Base-by-base conservation (phyloP, 1,140 invertebrate species). In the Bombus fervidus region DNA sequence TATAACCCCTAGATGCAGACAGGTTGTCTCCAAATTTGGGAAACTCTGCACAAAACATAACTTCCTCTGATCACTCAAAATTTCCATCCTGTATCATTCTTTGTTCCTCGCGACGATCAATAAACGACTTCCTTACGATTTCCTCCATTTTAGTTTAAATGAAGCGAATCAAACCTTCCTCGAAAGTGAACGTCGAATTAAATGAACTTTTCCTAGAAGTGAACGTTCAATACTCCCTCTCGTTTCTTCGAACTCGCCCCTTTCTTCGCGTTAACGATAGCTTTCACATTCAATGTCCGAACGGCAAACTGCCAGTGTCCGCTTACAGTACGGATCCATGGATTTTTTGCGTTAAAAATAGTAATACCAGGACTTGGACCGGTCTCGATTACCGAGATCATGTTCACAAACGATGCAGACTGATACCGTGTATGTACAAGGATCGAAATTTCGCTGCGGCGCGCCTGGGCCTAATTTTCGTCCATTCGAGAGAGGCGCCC, bases 391-490 rank as follows among this genome's bases (percentile, higher is more conserved):
- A 72, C 66, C n/a, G n/a, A 8, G 82, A 78, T 59, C 66, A 75
- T 79, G 68, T 79, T 80, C 83, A 39, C 31, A 76, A 28, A 79
- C 15, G 37, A 9, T 22, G 66, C 22, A 37, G 47, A 13, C 18
- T 6, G 57, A 43, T n/a, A 41, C 37, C 34, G 47, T 53, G 47
- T 64, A n/a, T 47, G 79, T 9, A 34, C 4, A 18, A 37, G 28
- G 64, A 59, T 25, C 73, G 73, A 84, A 84, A 87, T 84, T 87
- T 84, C 76, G 77, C 79, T 25, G 53, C 43, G 84, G 25, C 28
- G 34, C 47, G 43, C 41, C 28, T n/a, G 68, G 83, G 41, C 43
- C 53, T 77, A 87, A 89, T 89, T 87, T 87, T 85, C 66, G 64
- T 89, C 39, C 66, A 41, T 34, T 53, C 34, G 77, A 83, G 39